These are phyloP conservation scores for Apteryx owenii DNA, from an alignment of 2,113 vertebrate genomes.

Conservation along the genomic window DNA sequence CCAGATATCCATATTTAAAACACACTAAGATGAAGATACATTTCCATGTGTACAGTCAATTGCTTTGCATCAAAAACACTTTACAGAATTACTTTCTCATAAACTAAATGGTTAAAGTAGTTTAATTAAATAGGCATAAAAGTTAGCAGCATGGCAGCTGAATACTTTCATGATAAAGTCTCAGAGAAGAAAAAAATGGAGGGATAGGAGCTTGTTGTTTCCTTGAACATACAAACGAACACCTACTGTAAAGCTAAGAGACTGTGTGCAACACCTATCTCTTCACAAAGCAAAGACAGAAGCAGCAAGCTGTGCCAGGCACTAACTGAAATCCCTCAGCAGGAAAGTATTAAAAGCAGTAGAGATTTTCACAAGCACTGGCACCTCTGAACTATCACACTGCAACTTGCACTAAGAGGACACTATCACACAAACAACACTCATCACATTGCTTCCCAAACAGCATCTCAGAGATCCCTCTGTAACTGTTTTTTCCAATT, in stretches of 20 bases:
- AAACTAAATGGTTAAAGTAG: not conserved
- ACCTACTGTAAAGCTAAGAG: not conserved
- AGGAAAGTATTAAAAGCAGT: not conserved
- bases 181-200: not conserved
- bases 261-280: not conserved
- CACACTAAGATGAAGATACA: not conserved
- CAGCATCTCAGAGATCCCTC: not conserved
- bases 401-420: not conserved
- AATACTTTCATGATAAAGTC: not conserved
- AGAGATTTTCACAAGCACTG: not conserved
- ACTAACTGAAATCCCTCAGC: not conserved
- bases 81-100: not conserved
- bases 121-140: not conserved
- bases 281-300: not conserved
- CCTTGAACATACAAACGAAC: not conserved
- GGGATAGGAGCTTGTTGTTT: not conserved
- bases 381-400: not conserved
- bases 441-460: not conserved
- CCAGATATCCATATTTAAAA: not conserved
- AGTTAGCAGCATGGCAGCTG: not conserved
- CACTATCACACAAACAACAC: not conserved
- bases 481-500: not conserved
- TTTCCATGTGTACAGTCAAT: not conserved
- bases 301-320: not conserved
- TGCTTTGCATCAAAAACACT: not conserved